phyloP scores from a whole-genome alignment of 2,888 invertebrate species.

The Coremacera marginata region DNA sequence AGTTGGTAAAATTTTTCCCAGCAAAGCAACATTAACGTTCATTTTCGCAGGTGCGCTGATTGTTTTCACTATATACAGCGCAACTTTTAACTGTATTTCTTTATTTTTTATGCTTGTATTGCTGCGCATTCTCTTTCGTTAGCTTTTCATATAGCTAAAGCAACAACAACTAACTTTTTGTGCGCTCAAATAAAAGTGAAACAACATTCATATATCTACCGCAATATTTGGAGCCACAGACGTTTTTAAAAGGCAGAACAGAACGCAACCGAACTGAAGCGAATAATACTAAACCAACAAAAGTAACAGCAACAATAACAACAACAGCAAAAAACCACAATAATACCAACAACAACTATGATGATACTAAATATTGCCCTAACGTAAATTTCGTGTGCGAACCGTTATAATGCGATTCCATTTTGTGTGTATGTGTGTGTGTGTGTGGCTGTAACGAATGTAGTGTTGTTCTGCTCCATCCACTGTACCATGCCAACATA shows the following conservation, averaged over 20 bases:
- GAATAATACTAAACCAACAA: neutral
- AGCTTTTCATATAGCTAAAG: neutral
- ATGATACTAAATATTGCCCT: constrained; percentile 23
- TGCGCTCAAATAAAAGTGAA: constrained; percentile 32
- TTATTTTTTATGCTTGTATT: neutral
- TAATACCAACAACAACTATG: neutral
- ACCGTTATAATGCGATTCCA: constrained; percentile 42
- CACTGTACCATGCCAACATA: neutral
- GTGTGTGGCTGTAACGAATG: constrained; percentile 4
- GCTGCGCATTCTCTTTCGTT: constrained; percentile 27
- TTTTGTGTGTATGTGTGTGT: too few relatives aligned
- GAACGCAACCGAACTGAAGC: neutral
- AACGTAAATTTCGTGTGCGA: constrained; percentile 33
- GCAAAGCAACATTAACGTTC: neutral
- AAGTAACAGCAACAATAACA: constrained; percentile 14
- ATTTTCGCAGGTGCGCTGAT: too few relatives aligned
- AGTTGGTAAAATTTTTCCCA: too few relatives aligned
- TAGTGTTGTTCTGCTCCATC: neutral
- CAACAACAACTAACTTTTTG: neutral
- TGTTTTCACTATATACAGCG: neutral
- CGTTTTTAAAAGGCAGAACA: neutral
- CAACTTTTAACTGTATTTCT: neutral
- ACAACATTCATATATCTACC: neutral
- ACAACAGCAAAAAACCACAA: constrained; percentile 9
- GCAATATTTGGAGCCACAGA: constrained; percentile 3